Evolutionary conservation across 2,888 invertebrate species (phyloP), one percentile per base, ranked within the genome.

Genomic region (Apomyelois bistriatella): DNA sequence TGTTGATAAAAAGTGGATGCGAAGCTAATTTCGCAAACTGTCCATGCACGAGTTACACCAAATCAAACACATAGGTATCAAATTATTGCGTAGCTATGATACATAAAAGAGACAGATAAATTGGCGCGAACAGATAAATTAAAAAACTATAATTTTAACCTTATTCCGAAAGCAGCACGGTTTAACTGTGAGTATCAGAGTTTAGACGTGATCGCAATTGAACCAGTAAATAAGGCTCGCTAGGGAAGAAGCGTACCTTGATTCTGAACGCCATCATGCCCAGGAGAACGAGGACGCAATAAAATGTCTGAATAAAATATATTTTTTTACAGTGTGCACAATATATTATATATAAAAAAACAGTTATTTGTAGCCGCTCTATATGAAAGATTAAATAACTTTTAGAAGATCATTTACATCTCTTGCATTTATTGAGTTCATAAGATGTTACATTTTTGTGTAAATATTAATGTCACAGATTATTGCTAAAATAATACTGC

Each of bases 181-280:
- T 43, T 43, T 30, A 43, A 43, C 13, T 30, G 13, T 8, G 30
- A 43, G 43, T 30, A 43, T 43, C 43, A 30, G 43, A 43, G 43
- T 43, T 43, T 30, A 43, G 43, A 43, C 43, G 43, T 43, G 55
- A 59, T 52, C n/a, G n/a, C 60, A 58, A 66, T 53, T 58, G 58
- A 58, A 59, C 57, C 62, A 59, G 49, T 53, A 66, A 68, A 66
- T 69, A 64, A 64, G 62, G 59, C 58, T 57, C 54, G 55, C 55
- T 57, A 54, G 56, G 58, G 59, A 58, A 56, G 57, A 51, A 58
- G 56, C 53, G 22, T 43, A 43, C 43, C 51, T 52, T 54, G 55
- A 60, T 57, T 57, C 48, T 40, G 51, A 58, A 55, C 54, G 49
- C 49, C 48, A 32, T 32, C 32, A 46, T 46, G 15, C 46, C 32